These are phyloP conservation scores for Conus canariensis DNA, from an alignment of 2,888 invertebrate genomes.

Conservation along the genomic window DNA sequence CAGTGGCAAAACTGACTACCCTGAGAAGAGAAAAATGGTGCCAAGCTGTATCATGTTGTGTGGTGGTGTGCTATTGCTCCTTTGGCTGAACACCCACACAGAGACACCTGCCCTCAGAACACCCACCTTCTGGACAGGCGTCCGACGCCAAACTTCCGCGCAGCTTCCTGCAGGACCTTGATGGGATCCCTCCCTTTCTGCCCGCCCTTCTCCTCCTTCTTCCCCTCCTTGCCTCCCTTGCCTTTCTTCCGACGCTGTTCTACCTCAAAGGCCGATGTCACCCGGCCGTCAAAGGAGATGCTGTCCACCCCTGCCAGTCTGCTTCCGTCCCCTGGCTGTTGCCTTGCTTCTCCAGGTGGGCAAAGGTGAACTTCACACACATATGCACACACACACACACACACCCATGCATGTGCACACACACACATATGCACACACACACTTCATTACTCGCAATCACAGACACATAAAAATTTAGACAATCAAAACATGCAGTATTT, in stretches of 20 bases:
- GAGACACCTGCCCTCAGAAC: background rate
- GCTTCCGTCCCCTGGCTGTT: background rate
- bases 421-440: background rate
- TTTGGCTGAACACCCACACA: background rate
- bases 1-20: too few relatives aligned
- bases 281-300: slow-evolving; percentile 10
- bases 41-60: too few relatives aligned
- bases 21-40: too few relatives aligned
- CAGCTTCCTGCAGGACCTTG: slow-evolving; percentile 70
- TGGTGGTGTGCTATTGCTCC: too few relatives aligned
- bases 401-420: background rate
- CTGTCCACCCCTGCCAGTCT: background rate
- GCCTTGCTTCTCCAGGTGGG: slow-evolving; percentile 8
- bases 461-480: background rate
- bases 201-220: slow-evolving; percentile 22
- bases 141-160: slow-evolving; percentile 73
- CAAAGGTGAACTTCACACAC: background rate
- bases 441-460: background rate
- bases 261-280: slow-evolving; percentile 39
- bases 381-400: background rate
- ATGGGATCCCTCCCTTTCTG: slow-evolving; percentile 62
- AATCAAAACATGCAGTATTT: background rate
- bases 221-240: slow-evolving; percentile 40
- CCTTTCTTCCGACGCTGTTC: slow-evolving; percentile 33
- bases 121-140: slow-evolving; percentile 79